Percentiles rank a stretch among this genome's conserved stretches.
phyloP scores from a whole-genome alignment of 2,113 vertebrate genomes.

The Canis aureus region DNA sequence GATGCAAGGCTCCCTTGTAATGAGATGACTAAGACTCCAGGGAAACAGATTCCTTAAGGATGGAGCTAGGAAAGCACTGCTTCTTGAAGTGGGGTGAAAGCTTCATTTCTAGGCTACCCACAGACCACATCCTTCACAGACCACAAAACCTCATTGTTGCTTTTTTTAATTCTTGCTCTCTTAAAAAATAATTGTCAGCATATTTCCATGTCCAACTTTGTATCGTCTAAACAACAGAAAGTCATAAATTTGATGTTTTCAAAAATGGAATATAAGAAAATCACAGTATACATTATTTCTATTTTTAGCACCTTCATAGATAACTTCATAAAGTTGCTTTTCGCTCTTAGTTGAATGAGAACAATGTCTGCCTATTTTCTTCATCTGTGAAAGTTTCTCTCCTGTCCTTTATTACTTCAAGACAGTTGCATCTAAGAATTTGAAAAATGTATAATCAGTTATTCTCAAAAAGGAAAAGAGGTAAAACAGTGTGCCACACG shows the following conservation, averaged over 20 bases:
- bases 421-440: not conserved
- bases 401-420: not conserved
- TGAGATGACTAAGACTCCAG: not conserved
- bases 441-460: not conserved
- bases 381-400: not conserved
- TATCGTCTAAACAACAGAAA: not conserved
- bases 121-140: not conserved
- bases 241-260: not conserved
- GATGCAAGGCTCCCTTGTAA: not conserved
- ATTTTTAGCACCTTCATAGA: not conserved
- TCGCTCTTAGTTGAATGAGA: not conserved
- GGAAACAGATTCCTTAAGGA: not conserved
- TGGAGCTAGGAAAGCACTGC: not conserved
- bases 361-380: not conserved
- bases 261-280: not conserved
- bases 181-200: conserved; percentile 18
- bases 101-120: not conserved
- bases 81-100: not conserved
- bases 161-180: not conserved
- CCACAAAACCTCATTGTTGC: not conserved
- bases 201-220: not conserved
- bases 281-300: not conserved
- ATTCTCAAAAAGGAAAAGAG: not conserved
- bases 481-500: not conserved
- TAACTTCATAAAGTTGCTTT: not conserved